Evolutionary conservation across 2,113 vertebrate species (phyloP).

Genomic region (Pachypanchax playfairii): DNA sequence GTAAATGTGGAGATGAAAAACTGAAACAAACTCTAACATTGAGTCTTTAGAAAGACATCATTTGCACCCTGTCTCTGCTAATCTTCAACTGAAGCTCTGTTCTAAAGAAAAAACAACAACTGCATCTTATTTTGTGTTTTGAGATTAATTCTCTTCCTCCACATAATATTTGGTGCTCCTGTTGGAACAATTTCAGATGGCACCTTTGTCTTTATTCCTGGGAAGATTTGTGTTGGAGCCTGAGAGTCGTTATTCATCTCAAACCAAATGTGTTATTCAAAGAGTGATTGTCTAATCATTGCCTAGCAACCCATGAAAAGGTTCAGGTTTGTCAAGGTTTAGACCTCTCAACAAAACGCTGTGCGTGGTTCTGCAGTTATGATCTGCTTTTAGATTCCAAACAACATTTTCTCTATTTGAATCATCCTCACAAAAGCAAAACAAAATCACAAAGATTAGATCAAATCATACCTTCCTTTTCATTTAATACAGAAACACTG

Average conservation of each 20-base stretch:
- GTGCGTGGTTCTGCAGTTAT: background rate
- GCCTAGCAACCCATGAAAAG: slow-evolving; percentile 1
- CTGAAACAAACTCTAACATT: background rate
- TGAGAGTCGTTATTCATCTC: background rate
- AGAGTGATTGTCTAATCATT: background rate
- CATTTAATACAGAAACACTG: background rate
- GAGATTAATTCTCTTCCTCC: background rate
- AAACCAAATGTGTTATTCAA: background rate
- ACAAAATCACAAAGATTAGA: background rate
- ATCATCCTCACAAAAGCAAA: background rate
- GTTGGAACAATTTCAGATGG: background rate
- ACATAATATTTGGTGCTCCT: background rate
- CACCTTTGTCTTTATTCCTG: background rate
- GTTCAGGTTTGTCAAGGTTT: background rate
- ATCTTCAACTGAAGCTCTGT: background rate
- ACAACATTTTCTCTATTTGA: background rate
- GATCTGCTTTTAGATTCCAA: background rate
- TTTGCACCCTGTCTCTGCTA: background rate
- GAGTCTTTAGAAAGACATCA: background rate
- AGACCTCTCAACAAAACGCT: background rate
- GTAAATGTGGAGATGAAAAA: background rate
- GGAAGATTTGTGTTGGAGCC: background rate
- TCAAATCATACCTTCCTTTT: background rate
- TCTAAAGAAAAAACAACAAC: background rate
- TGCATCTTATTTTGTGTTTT: background rate